Evolutionary conservation across 2,888 invertebrate genomes (phyloP).

Genomic region (Ormyrus rosae): DNA sequence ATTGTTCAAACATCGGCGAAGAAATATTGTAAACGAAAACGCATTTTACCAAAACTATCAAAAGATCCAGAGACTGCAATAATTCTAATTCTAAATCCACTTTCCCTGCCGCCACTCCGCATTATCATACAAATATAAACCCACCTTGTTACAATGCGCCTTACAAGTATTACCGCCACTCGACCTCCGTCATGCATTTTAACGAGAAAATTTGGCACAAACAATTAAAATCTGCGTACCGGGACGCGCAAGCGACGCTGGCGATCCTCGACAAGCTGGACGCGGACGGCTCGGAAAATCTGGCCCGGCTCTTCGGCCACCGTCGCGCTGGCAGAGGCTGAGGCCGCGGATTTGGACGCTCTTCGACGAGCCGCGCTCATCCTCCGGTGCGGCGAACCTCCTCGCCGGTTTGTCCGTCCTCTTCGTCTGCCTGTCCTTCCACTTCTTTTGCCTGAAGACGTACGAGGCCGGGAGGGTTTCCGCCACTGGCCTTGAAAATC

Average conservation of each 20-base stretch:
- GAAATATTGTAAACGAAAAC: too few relatives aligned
- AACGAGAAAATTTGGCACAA: too few relatives aligned
- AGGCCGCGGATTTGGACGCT: slow-evolving; percentile 96
- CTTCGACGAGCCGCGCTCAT: slow-evolving; percentile 94
- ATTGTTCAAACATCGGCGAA: too few relatives aligned
- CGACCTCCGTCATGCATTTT: too few relatives aligned
- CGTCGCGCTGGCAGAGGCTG: slow-evolving; percentile 91
- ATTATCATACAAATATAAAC: too few relatives aligned
- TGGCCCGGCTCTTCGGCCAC: slow-evolving; percentile 92
- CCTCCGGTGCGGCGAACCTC: slow-evolving; percentile 94
- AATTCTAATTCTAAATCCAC: too few relatives aligned
- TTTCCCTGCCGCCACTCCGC: too few relatives aligned
- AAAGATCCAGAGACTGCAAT: too few relatives aligned
- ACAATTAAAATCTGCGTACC: slow-evolving; percentile 75
- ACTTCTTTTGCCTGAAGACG: slow-evolving; percentile 97
- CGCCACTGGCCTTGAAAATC: slow-evolving; percentile 29
- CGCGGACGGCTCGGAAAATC: slow-evolving; percentile 95
- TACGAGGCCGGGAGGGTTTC: slow-evolving; percentile 58
- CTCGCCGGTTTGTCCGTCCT: slow-evolving; percentile 94
- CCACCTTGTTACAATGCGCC: too few relatives aligned
- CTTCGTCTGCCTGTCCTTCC: slow-evolving; percentile 97
- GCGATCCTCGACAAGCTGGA: slow-evolving; percentile 97
- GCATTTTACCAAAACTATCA: too few relatives aligned
- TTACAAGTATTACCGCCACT: too few relatives aligned
- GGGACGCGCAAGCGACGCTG: slow-evolving; percentile 94